These are phyloP conservation scores for Rhyzopertha dominica DNA, from an alignment of 1,140 invertebrate species.

Conservation along the genomic window DNA sequence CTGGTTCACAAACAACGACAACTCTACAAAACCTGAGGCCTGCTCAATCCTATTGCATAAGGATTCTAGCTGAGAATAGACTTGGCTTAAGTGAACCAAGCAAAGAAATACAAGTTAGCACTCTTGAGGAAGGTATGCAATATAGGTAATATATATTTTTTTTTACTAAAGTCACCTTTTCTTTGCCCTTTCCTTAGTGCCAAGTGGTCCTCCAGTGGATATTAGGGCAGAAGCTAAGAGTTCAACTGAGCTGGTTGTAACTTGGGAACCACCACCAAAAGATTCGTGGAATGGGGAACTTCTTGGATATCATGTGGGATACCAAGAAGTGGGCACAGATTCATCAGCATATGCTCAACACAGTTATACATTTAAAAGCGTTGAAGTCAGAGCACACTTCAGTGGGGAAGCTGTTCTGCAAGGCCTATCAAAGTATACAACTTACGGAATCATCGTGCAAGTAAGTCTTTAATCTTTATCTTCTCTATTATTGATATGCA, in stretches of 20 bases:
- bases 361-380: constrained; percentile 68
- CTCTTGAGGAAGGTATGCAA: constrained; percentile 66
- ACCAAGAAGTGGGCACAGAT: constrained; percentile 59
- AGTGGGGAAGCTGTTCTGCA: constrained; percentile 61
- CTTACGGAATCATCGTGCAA: constrained; percentile 86
- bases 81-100: constrained; percentile 83
- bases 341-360: constrained; percentile 42
- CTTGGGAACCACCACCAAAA: constrained; percentile 82
- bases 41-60: constrained; percentile 83
- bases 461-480: too few species aligned
- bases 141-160: not conserved
- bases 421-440: constrained; percentile 76
- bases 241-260: constrained; percentile 82
- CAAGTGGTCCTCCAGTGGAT: constrained; percentile 78
- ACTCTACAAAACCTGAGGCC: constrained; percentile 77
- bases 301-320: constrained; percentile 89
- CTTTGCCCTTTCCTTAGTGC: constrained; percentile 55
- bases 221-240: constrained; percentile 81
- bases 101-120: constrained; percentile 73
- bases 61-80: constrained; percentile 84
- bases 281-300: constrained; percentile 89
- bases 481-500: too few species aligned
- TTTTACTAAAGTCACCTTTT: too few species aligned
- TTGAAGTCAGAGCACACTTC: constrained; percentile 61
- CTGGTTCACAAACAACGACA: constrained; percentile 70